Percentiles rank a stretch among this genome's conserved stretches.
These are phyloP conservation scores for Ailuropoda melanoleuca DNA, from an alignment of 2,113 vertebrate species.

Conservation along the genomic window DNA sequence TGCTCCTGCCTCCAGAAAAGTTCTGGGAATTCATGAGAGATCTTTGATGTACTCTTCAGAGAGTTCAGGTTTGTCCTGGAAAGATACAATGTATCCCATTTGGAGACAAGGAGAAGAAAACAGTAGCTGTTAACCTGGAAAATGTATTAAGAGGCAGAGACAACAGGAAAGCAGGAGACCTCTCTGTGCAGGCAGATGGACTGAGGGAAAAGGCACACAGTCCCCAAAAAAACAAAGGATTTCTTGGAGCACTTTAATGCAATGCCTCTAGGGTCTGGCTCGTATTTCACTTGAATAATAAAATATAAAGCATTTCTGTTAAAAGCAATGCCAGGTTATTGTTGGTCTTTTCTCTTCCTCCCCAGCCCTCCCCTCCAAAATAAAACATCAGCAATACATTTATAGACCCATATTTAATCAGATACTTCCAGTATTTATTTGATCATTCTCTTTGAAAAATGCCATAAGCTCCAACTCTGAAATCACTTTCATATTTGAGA, in stretches of 20 bases:
- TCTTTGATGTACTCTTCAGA: conserved; percentile 35
- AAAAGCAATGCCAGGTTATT: background rate
- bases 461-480: background rate
- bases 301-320: conserved; percentile 29
- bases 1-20: background rate
- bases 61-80: background rate
- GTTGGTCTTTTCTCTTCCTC: background rate
- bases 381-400: background rate
- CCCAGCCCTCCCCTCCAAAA: background rate
- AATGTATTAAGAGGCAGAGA: conserved; percentile 10
- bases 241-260: background rate
- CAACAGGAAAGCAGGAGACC: background rate
- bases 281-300: conserved; percentile 43
- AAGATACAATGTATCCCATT: conserved; percentile 22
- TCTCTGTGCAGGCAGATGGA: background rate
- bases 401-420: conserved; percentile 20
- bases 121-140: conserved; percentile 3
- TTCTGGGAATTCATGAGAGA: background rate
- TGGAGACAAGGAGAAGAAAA: conserved; percentile 6
- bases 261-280: background rate
- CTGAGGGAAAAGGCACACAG: background rate
- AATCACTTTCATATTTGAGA: background rate
- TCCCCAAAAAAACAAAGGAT: background rate
- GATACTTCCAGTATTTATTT: background rate
- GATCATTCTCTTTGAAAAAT: conserved; percentile 14